Base-by-base conservation (phyloP, 2,888 invertebrate genomes). In the Lobophora halterata region DNA sequence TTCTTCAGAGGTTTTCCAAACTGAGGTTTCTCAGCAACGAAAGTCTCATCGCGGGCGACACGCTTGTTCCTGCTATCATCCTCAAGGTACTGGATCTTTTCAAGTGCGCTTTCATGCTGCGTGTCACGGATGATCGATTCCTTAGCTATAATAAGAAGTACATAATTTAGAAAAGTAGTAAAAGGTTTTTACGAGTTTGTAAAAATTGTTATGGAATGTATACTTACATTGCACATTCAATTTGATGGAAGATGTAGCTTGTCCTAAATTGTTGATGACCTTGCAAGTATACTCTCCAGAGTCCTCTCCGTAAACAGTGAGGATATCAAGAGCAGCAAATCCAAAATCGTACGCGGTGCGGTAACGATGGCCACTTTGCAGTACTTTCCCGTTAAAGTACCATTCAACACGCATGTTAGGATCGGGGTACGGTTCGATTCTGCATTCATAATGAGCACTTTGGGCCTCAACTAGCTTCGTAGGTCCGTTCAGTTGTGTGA, bases 321-420 rank as follows among this genome's bases (percentile, higher is more conserved):
- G 89, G 45, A 99, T 95, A 73, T 99, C 99, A 47, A 99, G 90
- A 32, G 98, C 95, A 38, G 97, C 97, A 79, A 97, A 98, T 25
- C 99, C 99, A 75, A 99, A 99, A 73, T 99, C 98, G 66, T 95
- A 96, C 27, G 97, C 94, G 27, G 97, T 97, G 65, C 97, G 92
- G 89, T 96, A 97, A 46, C 98, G 92, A 70, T 97, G 97, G 36
- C 96, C 96, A 46, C 93, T 94, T 61, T 93, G 93, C 28, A 97
- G 82, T 24, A 97, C 95, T 74, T 96, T 93, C 27, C 95, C 97
- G 74, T 98, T 97, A 65, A 96, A 96, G 86, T 95, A 93, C 97
- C 97, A 97, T 79, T 96, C 96, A 0, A 97, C 95, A 65, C 95
- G 94, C 72, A 97, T 91, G 50, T 93, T 93, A 3, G 95, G 90